phyloP scores from a whole-genome alignment of 2,113 vertebrate genomes.

The Indicator indicator region DNA sequence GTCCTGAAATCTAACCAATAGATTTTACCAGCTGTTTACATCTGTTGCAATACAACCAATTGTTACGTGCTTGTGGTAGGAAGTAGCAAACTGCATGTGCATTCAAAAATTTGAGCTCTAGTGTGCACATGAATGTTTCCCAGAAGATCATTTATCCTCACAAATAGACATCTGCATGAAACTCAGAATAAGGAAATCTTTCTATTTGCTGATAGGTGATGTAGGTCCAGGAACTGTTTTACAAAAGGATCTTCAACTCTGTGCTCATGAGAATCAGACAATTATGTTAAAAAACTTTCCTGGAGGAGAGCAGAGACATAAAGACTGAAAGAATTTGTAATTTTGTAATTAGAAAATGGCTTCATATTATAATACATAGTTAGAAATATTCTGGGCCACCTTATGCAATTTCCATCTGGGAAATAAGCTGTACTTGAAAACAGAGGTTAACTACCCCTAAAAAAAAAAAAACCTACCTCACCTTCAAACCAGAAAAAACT shows the following conservation, averaged over 20 bases:
- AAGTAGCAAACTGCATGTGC: neutral
- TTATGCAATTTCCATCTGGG: neutral
- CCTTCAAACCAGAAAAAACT: neutral
- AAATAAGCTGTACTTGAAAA: neutral
- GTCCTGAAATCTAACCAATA: neutral
- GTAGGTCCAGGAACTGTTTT: neutral
- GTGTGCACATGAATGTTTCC: neutral
- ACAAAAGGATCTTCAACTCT: neutral
- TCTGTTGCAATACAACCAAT: neutral
- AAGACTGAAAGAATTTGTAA: neutral
- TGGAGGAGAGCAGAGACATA: neutral
- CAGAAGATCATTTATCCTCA: neutral
- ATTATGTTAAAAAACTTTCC: neutral
- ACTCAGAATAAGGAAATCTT: neutral
- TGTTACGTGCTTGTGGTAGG: neutral
- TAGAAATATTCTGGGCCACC: neutral
- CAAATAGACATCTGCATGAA: neutral
- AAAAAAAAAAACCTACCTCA: neutral
- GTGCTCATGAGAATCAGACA: neutral
- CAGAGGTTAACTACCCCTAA: neutral
- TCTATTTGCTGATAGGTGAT: neutral
- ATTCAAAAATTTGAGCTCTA: neutral
- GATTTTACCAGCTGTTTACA: neutral
- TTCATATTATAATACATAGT: neutral
- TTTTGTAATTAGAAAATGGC: neutral